Evolutionary conservation across 2,888 invertebrate species (phyloP).

Genomic region (Tinea pellionella): DNA sequence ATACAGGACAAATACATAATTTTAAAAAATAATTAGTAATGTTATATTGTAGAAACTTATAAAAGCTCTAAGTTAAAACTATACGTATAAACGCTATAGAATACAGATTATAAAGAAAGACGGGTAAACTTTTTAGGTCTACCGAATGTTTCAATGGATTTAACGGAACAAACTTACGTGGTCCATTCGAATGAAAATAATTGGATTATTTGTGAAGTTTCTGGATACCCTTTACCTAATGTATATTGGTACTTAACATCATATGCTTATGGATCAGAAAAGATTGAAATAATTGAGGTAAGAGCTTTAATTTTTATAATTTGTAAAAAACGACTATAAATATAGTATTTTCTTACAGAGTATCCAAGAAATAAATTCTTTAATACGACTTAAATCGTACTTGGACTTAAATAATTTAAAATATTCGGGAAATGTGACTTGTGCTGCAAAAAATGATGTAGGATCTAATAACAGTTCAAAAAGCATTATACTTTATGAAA

Average conservation of each 20-base stretch:
- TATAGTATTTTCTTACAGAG: slow-evolving; percentile 25
- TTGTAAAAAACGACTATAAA: no score
- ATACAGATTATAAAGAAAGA: no score
- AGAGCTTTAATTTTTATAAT: neutral
- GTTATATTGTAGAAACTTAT: no score
- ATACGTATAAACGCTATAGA: no score
- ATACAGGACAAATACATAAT: no score
- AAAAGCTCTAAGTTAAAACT: no score
- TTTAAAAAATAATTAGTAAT: no score
- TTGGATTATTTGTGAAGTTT: slow-evolving; percentile 32
- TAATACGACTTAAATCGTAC: slow-evolving; percentile 29
- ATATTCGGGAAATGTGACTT: slow-evolving; percentile 35
- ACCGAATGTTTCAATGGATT: slow-evolving; percentile 31
- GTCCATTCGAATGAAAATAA: neutral
- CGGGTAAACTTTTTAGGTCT: neutral
- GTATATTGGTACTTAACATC: slow-evolving; percentile 37
- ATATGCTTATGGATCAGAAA: slow-evolving; percentile 19
- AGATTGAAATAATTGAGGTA: slow-evolving; percentile 19
- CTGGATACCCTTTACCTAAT: slow-evolving; percentile 38
- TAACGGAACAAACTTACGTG: slow-evolving; percentile 22
- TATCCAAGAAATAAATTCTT: slow-evolving; percentile 19
- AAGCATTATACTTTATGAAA: slow-evolving; percentile 38
- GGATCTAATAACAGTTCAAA: slow-evolving; percentile 17
- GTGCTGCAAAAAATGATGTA: slow-evolving; percentile 29
- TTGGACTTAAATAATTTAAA: slow-evolving; percentile 26